Evolutionary conservation across 30 jellyfish, hydroid and myxozoan species (phyloP).

Genomic region (Pseudorhiza aurosa): DNA sequence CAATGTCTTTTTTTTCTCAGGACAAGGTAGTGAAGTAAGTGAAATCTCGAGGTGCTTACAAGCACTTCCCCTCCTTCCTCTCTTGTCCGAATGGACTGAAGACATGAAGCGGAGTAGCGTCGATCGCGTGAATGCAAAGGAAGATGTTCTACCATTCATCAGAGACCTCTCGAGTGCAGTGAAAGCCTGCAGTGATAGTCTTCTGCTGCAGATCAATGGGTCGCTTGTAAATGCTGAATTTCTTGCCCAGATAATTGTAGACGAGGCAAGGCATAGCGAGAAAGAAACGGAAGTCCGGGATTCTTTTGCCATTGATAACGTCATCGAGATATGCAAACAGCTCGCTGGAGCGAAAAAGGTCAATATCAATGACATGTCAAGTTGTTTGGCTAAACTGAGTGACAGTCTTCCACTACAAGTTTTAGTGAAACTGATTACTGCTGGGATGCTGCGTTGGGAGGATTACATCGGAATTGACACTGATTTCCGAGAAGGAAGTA

Average conservation of each 20-base stretch:
- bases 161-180: neutral
- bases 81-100: slow-evolving; percentile 54
- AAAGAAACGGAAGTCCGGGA: neutral
- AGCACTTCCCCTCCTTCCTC: slow-evolving; percentile 46
- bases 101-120: neutral
- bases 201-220: slow-evolving; percentile 6
- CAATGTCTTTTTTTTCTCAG: neutral
- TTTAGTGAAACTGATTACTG: neutral
- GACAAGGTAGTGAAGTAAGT: neutral
- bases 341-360: neutral
- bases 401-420: neutral
- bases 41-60: slow-evolving; percentile 26
- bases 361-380: neutral
- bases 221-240: slow-evolving; percentile 21
- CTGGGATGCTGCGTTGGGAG: slow-evolving; percentile 2
- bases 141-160: neutral
- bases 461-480: neutral
- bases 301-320: neutral
- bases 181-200: neutral
- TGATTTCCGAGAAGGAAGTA: neutral
- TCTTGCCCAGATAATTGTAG: neutral
- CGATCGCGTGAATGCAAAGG: neutral
- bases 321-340: slow-evolving; percentile 3
- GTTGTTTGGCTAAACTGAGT: neutral
- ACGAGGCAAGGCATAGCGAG: neutral